phyloP scores from a whole-genome alignment of 2,797 vertebrate genomes.

The Ctenopoma kingsleyae region DNA sequence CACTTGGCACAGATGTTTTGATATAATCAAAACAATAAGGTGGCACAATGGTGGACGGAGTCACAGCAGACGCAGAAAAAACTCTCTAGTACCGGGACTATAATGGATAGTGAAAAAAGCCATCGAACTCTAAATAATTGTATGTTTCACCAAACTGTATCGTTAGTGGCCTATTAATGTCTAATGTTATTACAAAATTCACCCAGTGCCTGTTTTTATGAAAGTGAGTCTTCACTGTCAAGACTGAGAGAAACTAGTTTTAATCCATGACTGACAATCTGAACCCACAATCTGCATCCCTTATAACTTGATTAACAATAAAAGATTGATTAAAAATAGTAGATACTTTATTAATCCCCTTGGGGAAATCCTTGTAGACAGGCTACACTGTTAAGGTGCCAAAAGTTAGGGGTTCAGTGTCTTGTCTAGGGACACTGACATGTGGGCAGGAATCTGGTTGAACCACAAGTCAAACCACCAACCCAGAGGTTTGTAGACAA shows the following conservation, averaged over 20 bases:
- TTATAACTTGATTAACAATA: background rate
- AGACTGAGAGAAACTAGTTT: constrained; percentile 17
- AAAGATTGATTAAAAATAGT: no score
- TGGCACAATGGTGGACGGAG: constrained; percentile 2
- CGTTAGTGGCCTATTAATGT: constrained; percentile 32
- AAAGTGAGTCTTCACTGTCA: background rate
- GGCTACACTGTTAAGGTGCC: no score
- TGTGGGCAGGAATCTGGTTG: no score
- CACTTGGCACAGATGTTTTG: constrained; percentile 34
- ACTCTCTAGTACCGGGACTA: constrained; percentile 15
- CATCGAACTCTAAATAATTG: constrained; percentile 24
- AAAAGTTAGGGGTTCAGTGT: no score
- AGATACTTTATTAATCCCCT: no score
- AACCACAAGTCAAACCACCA: no score
- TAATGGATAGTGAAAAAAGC: constrained; percentile 16
- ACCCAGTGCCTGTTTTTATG: constrained; percentile 6
- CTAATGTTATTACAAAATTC: constrained; percentile 20
- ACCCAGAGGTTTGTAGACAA: no score
- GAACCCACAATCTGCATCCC: background rate
- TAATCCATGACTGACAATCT: background rate
- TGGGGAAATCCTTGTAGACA: no score
- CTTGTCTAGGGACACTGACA: no score
- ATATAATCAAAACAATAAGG: constrained; percentile 54
- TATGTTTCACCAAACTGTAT: constrained; percentile 34
- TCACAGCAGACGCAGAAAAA: constrained; percentile 21